phyloP scores from a whole-genome alignment of 2,797 vertebrate genomes.

The Mallotus villosus region DNA sequence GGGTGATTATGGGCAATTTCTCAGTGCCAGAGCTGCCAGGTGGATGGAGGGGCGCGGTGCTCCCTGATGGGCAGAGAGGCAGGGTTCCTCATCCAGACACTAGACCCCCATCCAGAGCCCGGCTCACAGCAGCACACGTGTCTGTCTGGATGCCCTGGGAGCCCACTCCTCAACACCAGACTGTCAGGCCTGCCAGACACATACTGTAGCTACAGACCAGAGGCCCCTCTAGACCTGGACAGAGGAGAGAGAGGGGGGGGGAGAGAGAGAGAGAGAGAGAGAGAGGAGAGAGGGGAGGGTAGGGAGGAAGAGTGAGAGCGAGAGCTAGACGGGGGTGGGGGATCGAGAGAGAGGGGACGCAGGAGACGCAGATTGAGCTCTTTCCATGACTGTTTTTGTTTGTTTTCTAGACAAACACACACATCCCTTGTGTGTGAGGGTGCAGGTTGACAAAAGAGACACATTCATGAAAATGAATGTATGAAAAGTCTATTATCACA shows the following conservation, averaged over 20 bases:
- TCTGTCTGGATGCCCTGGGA: slow-evolving; percentile 57
- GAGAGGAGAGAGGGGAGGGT: slow-evolving; percentile 32
- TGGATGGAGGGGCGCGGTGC: slow-evolving; percentile 69
- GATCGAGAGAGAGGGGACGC: neutral
- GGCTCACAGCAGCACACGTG: slow-evolving; percentile 45
- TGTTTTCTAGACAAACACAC: neutral
- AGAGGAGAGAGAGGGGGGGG: slow-evolving; percentile 1
- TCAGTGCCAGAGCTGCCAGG: slow-evolving; percentile 75
- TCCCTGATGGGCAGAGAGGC: slow-evolving; percentile 73
- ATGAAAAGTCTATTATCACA: no score
- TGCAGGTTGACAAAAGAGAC: slow-evolving; percentile 6
- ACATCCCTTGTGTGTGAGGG: slow-evolving; percentile 17
- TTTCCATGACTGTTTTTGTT: neutral
- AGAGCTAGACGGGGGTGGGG: slow-evolving; percentile 28
- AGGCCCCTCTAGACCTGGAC: slow-evolving; percentile 48
- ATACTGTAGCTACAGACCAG: slow-evolving; percentile 40
- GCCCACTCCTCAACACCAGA: slow-evolving; percentile 66
- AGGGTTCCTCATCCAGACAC: slow-evolving; percentile 61
- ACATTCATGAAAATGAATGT: neutral
- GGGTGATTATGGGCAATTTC: slow-evolving; percentile 81
- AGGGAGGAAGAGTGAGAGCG: slow-evolving; percentile 20
- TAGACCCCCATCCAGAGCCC: slow-evolving; percentile 43
- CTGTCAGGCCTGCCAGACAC: slow-evolving; percentile 66
- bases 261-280: slow-evolving; percentile 32
- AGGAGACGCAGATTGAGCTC: slow-evolving; percentile 30